Conservation (phyloP, 2,113 vertebrate genomes). For the Petrocephalus zakoni region DNA sequence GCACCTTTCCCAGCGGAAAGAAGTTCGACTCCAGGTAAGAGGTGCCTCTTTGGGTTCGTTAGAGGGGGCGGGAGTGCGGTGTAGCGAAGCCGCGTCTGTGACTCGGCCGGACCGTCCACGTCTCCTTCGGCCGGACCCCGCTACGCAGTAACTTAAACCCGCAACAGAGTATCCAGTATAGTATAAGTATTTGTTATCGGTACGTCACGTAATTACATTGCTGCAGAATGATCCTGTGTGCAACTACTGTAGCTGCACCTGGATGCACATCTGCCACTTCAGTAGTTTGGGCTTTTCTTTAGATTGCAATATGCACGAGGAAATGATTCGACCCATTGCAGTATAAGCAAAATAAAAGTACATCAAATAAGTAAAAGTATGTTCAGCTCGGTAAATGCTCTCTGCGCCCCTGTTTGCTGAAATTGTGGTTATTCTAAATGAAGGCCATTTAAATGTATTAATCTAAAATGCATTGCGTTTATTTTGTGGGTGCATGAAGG, state of each 20-base stretch:
- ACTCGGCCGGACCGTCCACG: too few species aligned
- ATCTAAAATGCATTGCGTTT: background rate
- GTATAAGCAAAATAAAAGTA: background rate
- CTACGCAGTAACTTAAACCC: background rate
- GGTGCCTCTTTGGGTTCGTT: background rate
- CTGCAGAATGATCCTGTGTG: background rate
- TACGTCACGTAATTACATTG: background rate
- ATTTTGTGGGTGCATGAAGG: background rate
- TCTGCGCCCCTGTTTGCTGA: background rate
- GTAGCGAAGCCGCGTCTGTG: too few species aligned
- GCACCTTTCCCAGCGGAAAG: constrained; percentile 79
- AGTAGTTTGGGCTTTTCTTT: too few species aligned
- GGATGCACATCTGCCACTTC: too few species aligned
- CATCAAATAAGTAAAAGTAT: background rate
- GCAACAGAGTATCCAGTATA: background rate
- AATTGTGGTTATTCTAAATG: background rate
- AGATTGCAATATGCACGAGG: background rate
- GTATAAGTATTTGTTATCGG: background rate
- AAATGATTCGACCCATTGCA: background rate
- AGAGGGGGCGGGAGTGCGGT: too few species aligned
- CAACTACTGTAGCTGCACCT: too few species aligned
- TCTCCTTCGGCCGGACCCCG: too few species aligned
- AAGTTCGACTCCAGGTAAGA: constrained; percentile 90
- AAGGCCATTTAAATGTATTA: background rate
- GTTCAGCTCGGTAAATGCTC: background rate